These are phyloP conservation scores for Tyrannus savana DNA, from an alignment of 2,113 vertebrate species.

Conservation along the genomic window DNA sequence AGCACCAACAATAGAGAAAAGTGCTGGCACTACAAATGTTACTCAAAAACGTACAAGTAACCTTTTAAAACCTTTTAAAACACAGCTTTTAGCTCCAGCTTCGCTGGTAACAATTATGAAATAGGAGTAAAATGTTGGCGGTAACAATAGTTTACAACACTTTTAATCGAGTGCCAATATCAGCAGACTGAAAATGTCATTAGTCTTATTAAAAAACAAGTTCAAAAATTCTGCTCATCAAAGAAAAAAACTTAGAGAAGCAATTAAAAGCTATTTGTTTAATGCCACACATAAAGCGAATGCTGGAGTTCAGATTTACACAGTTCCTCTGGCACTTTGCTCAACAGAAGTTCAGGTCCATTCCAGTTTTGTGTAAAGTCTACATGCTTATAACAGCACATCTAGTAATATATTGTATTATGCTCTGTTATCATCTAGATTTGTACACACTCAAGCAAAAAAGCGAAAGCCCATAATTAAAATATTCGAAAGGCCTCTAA, in stretches of 20 bases:
- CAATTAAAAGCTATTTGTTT: neutral
- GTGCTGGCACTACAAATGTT: conserved; percentile 22
- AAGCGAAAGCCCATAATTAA: neutral
- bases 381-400: neutral
- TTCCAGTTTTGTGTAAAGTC: neutral
- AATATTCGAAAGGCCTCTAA: neutral
- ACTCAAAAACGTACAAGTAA: conserved; percentile 22
- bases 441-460: neutral
- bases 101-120: neutral
- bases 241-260: neutral
- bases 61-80: neutral
- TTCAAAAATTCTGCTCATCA: neutral
- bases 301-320: neutral
- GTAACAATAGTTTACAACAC: neutral
- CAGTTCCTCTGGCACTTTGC: neutral
- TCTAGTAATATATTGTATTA: neutral
- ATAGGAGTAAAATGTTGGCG: neutral
- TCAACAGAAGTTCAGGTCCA: neutral
- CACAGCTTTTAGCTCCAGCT: neutral
- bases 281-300: neutral
- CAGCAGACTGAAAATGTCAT: neutral
- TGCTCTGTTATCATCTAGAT: neutral
- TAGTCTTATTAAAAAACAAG: neutral
- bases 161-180: neutral
- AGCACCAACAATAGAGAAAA: conserved; percentile 39